These are phyloP conservation scores for Periophthalmus modestus DNA, from an alignment of 2,113 vertebrate species.

Conservation along the genomic window DNA sequence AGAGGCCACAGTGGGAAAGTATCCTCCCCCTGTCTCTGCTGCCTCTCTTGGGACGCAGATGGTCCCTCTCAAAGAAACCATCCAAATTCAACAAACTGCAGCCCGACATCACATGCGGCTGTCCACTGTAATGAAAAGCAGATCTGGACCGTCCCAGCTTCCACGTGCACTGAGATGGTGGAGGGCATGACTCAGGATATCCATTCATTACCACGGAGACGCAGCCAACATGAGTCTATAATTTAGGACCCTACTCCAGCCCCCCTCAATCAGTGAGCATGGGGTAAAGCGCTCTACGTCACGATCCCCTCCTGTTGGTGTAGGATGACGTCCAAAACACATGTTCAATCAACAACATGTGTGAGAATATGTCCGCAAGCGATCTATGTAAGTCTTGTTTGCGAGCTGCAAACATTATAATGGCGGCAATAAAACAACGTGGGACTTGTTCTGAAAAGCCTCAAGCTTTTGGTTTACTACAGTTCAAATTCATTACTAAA, in stretches of 20 bases:
- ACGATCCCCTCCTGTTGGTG: conserved; percentile 29
- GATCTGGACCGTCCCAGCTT: conserved; percentile 50
- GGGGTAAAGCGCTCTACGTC: conserved; percentile 38
- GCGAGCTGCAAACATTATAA: conserved; percentile 25
- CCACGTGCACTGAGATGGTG: conserved; percentile 43
- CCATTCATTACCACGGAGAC: conserved; percentile 60
- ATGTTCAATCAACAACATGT: conserved; percentile 42
- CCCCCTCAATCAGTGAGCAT: conserved; percentile 28
- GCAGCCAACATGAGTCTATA: conserved; percentile 47
- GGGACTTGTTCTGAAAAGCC: neutral
- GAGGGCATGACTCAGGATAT: conserved; percentile 55
- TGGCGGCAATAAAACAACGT: conserved; percentile 24
- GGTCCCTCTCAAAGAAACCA: conserved; percentile 50
- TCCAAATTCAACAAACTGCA: conserved; percentile 58
- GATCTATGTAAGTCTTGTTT: conserved; percentile 4
- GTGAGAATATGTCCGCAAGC: conserved; percentile 13
- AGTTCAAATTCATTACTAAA: neutral
- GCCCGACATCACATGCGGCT: conserved; percentile 48
- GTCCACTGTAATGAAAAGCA: conserved; percentile 59
- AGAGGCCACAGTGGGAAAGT: conserved; percentile 65
- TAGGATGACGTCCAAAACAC: conserved; percentile 38
- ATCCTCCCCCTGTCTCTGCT: conserved; percentile 30
- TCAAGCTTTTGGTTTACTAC: conserved; percentile 3
- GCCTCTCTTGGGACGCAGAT: conserved; percentile 65
- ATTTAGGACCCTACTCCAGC: conserved; percentile 49